A percentile compares a stretch with the other conserved stretches of the same genome.
Evolutionary conservation across 2,113 vertebrate genomes (phyloP).

Genomic region (Pseudopipra pipra): DNA sequence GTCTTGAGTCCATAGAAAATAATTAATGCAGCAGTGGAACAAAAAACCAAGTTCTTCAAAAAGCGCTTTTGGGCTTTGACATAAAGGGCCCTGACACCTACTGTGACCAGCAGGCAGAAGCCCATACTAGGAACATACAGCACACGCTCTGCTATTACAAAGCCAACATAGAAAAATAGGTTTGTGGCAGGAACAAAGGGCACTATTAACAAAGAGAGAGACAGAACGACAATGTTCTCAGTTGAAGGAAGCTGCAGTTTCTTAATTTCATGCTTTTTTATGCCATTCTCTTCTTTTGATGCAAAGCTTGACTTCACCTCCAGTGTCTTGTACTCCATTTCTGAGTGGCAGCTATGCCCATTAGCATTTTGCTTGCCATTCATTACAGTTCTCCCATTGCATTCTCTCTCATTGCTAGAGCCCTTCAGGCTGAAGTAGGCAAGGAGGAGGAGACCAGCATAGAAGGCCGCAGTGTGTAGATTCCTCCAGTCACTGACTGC

Average conservation of each 20-base stretch:
- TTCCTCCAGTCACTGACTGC: conserved; percentile 89
- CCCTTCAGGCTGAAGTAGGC: conserved; percentile 82
- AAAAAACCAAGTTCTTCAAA: conserved; percentile 86
- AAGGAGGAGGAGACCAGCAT: conserved; percentile 82
- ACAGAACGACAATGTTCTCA: conserved; percentile 89
- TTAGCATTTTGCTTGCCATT: conserved; percentile 92
- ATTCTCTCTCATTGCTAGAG: conserved; percentile 71
- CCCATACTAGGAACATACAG: conserved; percentile 99
- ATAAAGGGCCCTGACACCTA: conserved; percentile 88
- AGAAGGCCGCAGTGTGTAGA: conserved; percentile 86
- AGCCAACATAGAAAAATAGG: conserved; percentile 98
- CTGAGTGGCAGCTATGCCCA: conserved; percentile 87
- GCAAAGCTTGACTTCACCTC: conserved; percentile 72
- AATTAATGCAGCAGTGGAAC: conserved; percentile 84
- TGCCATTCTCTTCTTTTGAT: conserved; percentile 84
- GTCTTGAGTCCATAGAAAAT: conserved; percentile 92
- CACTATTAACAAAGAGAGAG: conserved; percentile 89
- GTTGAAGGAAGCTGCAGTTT: conserved; percentile 87
- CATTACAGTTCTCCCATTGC: conserved; percentile 82
- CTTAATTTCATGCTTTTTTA: conserved; percentile 77
- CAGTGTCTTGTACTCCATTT: conserved; percentile 77
- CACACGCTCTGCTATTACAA: conserved; percentile 97
- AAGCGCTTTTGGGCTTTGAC: conserved; percentile 83
- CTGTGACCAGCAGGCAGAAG: conserved; percentile 94
- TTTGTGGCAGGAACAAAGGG: conserved; percentile 97